Evolutionary conservation across 2,113 vertebrate species (phyloP).

Genomic region (Cnemophilus loriae): DNA sequence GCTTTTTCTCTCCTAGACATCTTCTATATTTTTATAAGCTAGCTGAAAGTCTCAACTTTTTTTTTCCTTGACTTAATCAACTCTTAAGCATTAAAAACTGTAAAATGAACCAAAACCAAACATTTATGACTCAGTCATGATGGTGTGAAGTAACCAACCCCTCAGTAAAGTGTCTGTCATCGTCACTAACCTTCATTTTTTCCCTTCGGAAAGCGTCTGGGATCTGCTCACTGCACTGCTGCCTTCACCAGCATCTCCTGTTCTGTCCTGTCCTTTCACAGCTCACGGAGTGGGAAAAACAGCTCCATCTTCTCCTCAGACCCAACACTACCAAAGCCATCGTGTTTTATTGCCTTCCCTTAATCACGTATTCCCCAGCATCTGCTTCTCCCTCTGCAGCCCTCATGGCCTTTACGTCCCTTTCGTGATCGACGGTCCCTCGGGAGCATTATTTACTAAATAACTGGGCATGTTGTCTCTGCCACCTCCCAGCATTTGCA

Average conservation of each 20-base stretch:
- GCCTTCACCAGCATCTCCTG: background rate
- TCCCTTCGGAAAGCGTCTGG: accelerated
- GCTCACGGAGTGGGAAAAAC: accelerated
- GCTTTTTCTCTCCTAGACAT: background rate
- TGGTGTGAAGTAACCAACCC: background rate
- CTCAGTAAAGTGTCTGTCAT: accelerated
- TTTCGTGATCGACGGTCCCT: accelerated
- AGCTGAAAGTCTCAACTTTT: background rate
- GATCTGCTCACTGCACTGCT: accelerated
- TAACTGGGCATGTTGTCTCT: accelerated
- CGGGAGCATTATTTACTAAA: background rate
- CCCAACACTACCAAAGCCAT: accelerated
- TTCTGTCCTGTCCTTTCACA: background rate
- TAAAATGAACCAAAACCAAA: background rate
- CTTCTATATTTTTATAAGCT: background rate
- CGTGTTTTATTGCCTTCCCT: background rate
- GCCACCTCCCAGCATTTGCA: background rate
- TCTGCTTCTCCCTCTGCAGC: background rate
- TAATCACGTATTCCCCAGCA: background rate
- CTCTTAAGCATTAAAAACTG: accelerated
- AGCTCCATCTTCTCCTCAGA: background rate
- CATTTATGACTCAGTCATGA: accelerated
- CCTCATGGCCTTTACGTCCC: accelerated
- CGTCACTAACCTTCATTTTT: background rate
- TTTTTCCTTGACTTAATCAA: background rate